phyloP scores from a whole-genome alignment of 2,113 vertebrate species.

The Macaca mulatta region DNA sequence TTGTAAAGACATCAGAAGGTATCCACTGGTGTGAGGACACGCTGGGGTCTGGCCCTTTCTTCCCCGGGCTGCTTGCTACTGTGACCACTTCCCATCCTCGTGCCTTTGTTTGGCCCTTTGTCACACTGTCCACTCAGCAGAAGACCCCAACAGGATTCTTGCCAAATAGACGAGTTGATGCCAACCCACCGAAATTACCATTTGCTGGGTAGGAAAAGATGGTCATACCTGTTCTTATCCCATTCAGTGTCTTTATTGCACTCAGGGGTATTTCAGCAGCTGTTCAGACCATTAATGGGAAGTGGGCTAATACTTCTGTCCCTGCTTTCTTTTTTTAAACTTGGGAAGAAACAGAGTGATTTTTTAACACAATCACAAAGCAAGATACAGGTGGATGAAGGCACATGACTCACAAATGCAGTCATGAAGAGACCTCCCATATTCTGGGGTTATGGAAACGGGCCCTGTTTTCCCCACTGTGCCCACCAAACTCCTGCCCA shows the following conservation, averaged over 20 bases:
- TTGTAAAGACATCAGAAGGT: neutral
- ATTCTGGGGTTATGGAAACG: neutral
- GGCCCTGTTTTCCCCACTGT: rapidly evolving
- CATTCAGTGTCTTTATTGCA: neutral
- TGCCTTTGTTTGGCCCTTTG: neutral
- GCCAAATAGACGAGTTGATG: neutral
- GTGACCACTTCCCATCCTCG: neutral
- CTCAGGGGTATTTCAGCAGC: neutral
- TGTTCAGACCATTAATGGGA: neutral
- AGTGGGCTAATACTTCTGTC: neutral
- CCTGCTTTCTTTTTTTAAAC: neutral
- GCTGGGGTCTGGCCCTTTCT: no score
- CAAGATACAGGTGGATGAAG: neutral
- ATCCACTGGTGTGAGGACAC: neutral
- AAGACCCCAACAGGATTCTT: neutral
- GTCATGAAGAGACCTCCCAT: neutral
- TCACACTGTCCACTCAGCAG: neutral
- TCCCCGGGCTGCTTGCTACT: rapidly evolving
- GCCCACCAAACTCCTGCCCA: neutral
- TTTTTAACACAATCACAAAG: neutral
- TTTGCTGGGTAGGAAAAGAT: neutral
- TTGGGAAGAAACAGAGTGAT: neutral
- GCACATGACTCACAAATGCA: neutral
- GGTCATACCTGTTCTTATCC: neutral
- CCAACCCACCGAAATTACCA: neutral